Evolutionary conservation across 2,888 invertebrate species (phyloP).

Genomic region (Capitulum mitella): DNA sequence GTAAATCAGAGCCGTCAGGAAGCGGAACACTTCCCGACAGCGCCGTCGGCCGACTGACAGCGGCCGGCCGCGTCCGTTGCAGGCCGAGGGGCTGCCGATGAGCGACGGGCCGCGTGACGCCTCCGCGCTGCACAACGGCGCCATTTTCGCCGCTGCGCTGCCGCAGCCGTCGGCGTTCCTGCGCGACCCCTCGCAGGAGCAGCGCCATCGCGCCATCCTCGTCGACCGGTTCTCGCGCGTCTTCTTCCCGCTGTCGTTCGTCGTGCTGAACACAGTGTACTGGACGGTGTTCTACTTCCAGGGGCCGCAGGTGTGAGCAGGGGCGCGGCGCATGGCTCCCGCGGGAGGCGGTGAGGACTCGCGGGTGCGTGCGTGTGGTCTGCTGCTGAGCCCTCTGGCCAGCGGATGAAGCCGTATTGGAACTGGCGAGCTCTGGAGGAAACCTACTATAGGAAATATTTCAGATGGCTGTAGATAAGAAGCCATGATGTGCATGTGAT

Average conservation of each 20-base stretch:
- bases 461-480: not conserved
- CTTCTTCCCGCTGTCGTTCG: slow-evolving; percentile 40
- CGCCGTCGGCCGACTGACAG: not conserved
- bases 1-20: too few relatives aligned
- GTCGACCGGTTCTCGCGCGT: slow-evolving; percentile 39
- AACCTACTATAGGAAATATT: not conserved
- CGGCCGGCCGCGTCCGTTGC: too few relatives aligned
- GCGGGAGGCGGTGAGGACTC: not conserved
- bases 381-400: not conserved
- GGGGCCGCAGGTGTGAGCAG: slow-evolving; percentile 30
- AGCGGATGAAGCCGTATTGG: not conserved
- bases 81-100: not conserved
- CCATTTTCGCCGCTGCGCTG: slow-evolving; percentile 14
- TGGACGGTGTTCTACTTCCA: slow-evolving; percentile 39
- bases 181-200: slow-evolving; percentile 27
- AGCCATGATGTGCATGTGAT: not conserved
- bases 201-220: slow-evolving; percentile 36
- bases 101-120: slow-evolving; percentile 9
- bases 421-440: not conserved
- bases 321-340: not conserved
- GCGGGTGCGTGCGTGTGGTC: not conserved
- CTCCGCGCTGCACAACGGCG: slow-evolving; percentile 14
- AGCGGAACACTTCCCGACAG: too few relatives aligned
- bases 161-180: slow-evolving; percentile 18
- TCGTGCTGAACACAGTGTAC: slow-evolving; percentile 40